Conservation (phyloP, 2,888 invertebrate species). For the Toxonevra muliebris region DNA sequence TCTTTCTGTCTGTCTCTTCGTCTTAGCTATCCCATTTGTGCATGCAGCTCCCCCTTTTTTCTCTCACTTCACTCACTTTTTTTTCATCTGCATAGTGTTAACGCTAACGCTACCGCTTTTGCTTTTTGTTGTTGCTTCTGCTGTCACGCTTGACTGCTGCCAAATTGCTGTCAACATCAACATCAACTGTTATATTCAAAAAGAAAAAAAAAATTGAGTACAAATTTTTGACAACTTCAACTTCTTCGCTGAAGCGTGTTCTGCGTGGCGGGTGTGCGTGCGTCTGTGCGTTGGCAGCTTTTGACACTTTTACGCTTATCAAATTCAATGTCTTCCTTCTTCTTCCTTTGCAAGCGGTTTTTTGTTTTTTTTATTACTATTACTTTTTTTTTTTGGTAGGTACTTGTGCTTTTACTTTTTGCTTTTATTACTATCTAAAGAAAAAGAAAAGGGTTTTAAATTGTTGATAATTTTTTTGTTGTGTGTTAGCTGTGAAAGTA, state of each 20-base stretch:
- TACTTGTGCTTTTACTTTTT: background rate
- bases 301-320: constrained; percentile 17
- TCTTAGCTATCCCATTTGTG: background rate
- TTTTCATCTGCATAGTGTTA: background rate
- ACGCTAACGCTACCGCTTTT: background rate
- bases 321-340: constrained; percentile 10
- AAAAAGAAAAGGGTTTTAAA: background rate
- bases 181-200: too few species aligned
- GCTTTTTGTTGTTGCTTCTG: constrained; percentile 32
- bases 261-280: too few species aligned
- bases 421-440: too few species aligned
- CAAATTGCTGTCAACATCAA: constrained; percentile 59
- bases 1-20: constrained; percentile 2
- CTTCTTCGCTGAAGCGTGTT: too few species aligned
- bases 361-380: background rate
- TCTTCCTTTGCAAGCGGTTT: constrained; percentile 4
- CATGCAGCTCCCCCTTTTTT: too few species aligned
- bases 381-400: background rate
- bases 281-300: background rate
- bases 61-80: too few species aligned
- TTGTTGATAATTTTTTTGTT: background rate
- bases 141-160: constrained; percentile 51
- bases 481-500: too few species aligned
- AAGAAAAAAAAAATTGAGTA: too few species aligned
- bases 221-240: too few species aligned